phyloP scores from a whole-genome alignment of 2,888 invertebrate species.

The Drosophila testacea region DNA sequence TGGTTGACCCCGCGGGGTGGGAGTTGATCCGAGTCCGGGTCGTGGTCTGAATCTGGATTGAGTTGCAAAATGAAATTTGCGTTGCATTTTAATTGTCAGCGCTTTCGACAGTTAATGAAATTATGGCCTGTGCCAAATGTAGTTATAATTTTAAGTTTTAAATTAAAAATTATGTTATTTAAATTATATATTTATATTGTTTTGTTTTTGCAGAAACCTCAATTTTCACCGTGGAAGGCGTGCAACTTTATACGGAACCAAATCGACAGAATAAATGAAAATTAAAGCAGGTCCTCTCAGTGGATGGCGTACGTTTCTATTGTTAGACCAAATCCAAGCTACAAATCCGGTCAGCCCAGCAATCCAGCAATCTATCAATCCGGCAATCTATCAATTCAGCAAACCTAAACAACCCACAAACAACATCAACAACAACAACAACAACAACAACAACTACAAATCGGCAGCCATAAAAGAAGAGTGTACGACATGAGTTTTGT shows the following conservation, averaged over 20 bases:
- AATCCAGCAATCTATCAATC: constrained; percentile 31
- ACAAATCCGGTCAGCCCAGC: constrained; percentile 21
- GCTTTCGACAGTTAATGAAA: constrained; percentile 37
- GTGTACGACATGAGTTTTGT: constrained; percentile 35
- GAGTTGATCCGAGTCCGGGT: background rate
- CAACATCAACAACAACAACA: too few species aligned
- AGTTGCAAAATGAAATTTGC: constrained; percentile 41
- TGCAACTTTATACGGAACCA: constrained; percentile 92
- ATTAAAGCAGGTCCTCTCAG: constrained; percentile 85
- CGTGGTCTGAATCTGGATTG: background rate
- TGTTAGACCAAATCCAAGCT: constrained; percentile 80
- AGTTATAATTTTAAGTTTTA: constrained; percentile 48
- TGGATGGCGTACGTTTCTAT: constrained; percentile 85
- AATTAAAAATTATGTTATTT: constrained; percentile 44
- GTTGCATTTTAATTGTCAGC: constrained; percentile 55
- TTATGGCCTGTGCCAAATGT: constrained; percentile 26
- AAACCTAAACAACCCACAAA: constrained; percentile 25
- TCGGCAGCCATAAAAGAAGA: constrained; percentile 51
- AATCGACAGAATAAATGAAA: constrained; percentile 86
- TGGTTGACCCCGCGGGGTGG: background rate
- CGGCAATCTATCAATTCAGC: constrained; percentile 50
- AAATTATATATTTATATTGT: constrained; percentile 3
- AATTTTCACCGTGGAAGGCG: constrained; percentile 97
- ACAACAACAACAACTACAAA: constrained; percentile 25
- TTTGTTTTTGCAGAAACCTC: constrained; percentile 92